Evolutionary conservation across 2,797 vertebrate species (phyloP), one percentile per base, ranked within the genome.

Genomic region (Enoplosus armatus): DNA sequence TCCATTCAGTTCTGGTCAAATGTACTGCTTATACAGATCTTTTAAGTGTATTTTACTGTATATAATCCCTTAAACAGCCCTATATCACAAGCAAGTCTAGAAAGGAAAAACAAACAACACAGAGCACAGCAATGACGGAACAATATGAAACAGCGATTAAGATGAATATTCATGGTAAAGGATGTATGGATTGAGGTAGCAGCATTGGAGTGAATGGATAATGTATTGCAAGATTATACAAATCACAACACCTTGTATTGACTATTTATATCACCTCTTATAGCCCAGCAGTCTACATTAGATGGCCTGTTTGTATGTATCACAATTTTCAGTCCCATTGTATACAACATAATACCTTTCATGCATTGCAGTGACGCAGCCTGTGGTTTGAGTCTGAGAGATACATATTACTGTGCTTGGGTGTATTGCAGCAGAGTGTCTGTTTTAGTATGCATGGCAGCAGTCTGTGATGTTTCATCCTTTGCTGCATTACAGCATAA

Each of bases 361-460:
- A 48, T 53, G 54, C 47, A 33, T 35, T 51, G 35, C 54, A 60
- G 65, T 45, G 29, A 24, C 0, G 5, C 71, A 41, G 26, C 37
- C 37, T 43, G 55, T 41, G 24, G 8, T 37, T 20, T 43, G 35
- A 31, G 47, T 45, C 20, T n/a, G 14, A 55, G 41, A 68, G 53
- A 63, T 64, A 54, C 27, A 51, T 51, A 63, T 64, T 54, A 6
- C 8, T 18, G 51, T 69, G 39, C 18, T 39, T 53, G 54, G 64
- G 43, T 63, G 35, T n/a, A 14, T 45, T 47, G 58, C 62, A 73
- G 45, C 18, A 63, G 56, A 26, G 26, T 7, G 27, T 69, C 54
- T 62, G 61, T 69, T 74, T 59, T 33, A 66, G 39, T 73, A 55
- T 78, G 70, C 74, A 8, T 16, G 1, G 11, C 77, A 75, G 45